Evolutionary conservation across 2,888 invertebrate genomes (phyloP).

Genomic region (Palloptera scutellata): DNA sequence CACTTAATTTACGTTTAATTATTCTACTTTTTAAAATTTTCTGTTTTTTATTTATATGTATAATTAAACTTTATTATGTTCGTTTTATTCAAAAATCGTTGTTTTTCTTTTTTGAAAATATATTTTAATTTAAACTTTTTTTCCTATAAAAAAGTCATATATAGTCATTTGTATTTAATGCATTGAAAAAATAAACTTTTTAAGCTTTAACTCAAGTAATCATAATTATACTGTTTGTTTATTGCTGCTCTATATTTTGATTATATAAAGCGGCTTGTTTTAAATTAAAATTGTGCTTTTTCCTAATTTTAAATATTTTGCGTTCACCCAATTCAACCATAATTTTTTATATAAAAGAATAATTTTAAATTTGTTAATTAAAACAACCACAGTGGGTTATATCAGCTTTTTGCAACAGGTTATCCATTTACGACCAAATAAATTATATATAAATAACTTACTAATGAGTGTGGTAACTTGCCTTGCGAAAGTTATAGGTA

Average conservation of each 20-base stretch:
- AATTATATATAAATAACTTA: too few relatives aligned
- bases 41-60: conserved; percentile 17
- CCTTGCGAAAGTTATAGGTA: too few relatives aligned
- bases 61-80: conserved; percentile 19
- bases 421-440: too few relatives aligned
- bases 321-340: too few relatives aligned
- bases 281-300: too few relatives aligned
- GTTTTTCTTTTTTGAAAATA: conserved; percentile 15
- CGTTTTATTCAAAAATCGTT: conserved; percentile 14
- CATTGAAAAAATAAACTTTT: background rate
- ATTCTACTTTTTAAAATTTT: background rate
- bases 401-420: background rate
- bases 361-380: conserved; percentile 3
- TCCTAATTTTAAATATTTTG: too few relatives aligned
- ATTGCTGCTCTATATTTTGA: background rate
- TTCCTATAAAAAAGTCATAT: background rate
- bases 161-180: background rate
- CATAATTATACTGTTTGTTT: background rate
- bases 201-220: too few relatives aligned
- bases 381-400: too few relatives aligned
- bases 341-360: conserved; percentile 11
- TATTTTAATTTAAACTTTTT: background rate
- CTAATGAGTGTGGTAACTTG: too few relatives aligned
- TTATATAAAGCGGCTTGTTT: background rate
- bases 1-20: too few relatives aligned